phyloP scores from a whole-genome alignment of 2,113 vertebrate species.

The Bubo blakistoni region DNA sequence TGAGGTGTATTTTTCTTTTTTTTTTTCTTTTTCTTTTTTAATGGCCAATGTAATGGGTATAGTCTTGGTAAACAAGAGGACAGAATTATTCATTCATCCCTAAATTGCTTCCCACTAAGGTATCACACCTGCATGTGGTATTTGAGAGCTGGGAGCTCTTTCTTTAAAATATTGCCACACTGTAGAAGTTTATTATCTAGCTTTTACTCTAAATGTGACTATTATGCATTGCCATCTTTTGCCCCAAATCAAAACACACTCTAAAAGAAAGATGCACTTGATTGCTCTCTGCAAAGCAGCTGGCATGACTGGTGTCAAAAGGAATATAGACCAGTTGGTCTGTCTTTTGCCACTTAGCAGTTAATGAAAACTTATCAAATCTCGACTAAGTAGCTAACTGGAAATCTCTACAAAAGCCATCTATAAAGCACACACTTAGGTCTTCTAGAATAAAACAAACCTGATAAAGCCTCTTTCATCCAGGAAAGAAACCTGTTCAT shows the following conservation, averaged over 20 bases:
- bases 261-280: neutral
- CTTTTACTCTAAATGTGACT: neutral
- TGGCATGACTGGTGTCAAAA: neutral
- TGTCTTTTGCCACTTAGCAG: neutral
- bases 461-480: neutral
- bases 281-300: neutral
- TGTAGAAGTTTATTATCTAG: neutral
- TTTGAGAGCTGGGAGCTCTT: slow-evolving; percentile 3
- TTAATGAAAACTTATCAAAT: neutral
- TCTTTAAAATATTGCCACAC: neutral
- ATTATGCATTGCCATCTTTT: neutral
- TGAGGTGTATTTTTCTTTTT: neutral
- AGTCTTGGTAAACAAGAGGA: neutral
- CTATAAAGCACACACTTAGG: neutral
- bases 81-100: neutral
- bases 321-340: neutral
- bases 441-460: neutral
- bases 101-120: neutral
- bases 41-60: neutral
- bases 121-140: neutral
- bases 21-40: neutral
- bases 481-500: neutral
- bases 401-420: neutral
- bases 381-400: neutral
- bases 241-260: neutral